phyloP scores from a whole-genome alignment of 2,888 invertebrate species.

The Colletes collaris region DNA sequence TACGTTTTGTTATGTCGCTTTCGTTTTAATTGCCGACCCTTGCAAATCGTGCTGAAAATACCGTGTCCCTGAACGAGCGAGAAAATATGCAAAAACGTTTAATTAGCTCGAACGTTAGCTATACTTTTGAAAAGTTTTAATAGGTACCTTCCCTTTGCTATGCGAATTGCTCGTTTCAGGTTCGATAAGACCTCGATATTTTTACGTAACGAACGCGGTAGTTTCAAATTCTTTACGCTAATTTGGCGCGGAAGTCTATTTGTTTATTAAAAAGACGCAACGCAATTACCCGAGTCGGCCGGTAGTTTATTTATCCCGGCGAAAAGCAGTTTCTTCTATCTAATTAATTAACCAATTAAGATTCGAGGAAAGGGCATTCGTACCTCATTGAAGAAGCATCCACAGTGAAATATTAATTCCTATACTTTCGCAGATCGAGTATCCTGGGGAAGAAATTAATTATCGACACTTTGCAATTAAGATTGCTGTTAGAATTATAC shows the following conservation, averaged over 20 bases:
- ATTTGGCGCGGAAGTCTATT: constrained; percentile 23
- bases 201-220: not conserved
- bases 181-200: not conserved
- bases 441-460: constrained; percentile 17
- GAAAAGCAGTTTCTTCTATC: constrained; percentile 16
- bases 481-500: constrained; percentile 29
- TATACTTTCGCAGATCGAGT: constrained; percentile 8
- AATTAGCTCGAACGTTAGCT: constrained; percentile 48
- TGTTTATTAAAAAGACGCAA: constrained; percentile 15
- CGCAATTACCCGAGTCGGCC: not conserved
- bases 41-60: constrained; percentile 51
- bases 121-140: constrained; percentile 38
- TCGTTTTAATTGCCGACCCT: constrained; percentile 48
- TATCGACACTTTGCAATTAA: constrained; percentile 37
- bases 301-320: constrained; percentile 13
- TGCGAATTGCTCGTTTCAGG: not conserved
- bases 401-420: constrained; percentile 33
- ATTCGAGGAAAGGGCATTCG: constrained; percentile 36
- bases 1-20: constrained; percentile 50
- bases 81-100: constrained; percentile 32
- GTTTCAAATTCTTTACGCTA: not conserved
- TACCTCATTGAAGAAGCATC: constrained; percentile 4
- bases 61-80: constrained; percentile 19
- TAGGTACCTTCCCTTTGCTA: not conserved
- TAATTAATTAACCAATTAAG: constrained; percentile 56